A percentile compares a stretch with the other conserved stretches of the same genome.
phyloP scores from a whole-genome alignment of 2,888 invertebrate species.

The Cataglyphis cursor region DNA sequence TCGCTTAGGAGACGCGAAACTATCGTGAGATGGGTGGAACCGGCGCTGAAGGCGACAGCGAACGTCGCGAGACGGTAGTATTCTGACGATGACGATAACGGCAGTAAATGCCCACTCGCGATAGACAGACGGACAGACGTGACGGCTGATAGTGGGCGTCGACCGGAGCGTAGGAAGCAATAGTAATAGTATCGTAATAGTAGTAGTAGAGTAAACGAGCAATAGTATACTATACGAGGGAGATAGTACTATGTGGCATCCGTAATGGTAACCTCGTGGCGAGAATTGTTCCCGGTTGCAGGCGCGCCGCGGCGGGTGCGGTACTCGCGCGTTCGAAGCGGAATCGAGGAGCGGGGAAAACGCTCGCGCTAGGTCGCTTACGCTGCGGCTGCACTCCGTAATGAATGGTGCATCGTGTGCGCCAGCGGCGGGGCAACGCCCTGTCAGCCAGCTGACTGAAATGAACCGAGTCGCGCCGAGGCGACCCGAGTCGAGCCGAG shows the following conservation, averaged over 20 bases:
- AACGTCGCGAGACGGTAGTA: neutral
- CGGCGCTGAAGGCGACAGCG: slow-evolving; percentile 12
- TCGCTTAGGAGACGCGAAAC: neutral
- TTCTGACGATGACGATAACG: slow-evolving; percentile 30
- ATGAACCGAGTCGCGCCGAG: slow-evolving; percentile 79
- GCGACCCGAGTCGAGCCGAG: slow-evolving; percentile 71
- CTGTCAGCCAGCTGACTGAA: slow-evolving; percentile 85
- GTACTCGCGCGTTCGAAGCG: slow-evolving; percentile 65
- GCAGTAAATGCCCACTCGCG: slow-evolving; percentile 37
- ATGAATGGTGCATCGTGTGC: slow-evolving; percentile 82
- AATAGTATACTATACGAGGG: slow-evolving; percentile 40
- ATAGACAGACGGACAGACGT: slow-evolving; percentile 37
- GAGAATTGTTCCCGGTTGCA: slow-evolving; percentile 63
- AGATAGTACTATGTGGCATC: slow-evolving; percentile 47
- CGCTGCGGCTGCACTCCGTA: slow-evolving; percentile 80
- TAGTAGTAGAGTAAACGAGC: slow-evolving; percentile 47
- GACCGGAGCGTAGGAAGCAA: slow-evolving; percentile 11
- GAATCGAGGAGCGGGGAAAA: slow-evolving; percentile 64
- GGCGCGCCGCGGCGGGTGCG: slow-evolving; percentile 42
- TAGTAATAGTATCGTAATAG: slow-evolving; percentile 33
- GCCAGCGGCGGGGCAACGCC: slow-evolving; percentile 81
- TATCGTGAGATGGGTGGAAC: slow-evolving; percentile 38
- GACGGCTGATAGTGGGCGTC: slow-evolving; percentile 47
- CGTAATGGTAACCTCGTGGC: slow-evolving; percentile 64
- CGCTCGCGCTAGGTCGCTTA: slow-evolving; percentile 79